These are phyloP conservation scores for Platerodrilus igneus DNA, from an alignment of 2,888 invertebrate genomes.

Conservation along the genomic window DNA sequence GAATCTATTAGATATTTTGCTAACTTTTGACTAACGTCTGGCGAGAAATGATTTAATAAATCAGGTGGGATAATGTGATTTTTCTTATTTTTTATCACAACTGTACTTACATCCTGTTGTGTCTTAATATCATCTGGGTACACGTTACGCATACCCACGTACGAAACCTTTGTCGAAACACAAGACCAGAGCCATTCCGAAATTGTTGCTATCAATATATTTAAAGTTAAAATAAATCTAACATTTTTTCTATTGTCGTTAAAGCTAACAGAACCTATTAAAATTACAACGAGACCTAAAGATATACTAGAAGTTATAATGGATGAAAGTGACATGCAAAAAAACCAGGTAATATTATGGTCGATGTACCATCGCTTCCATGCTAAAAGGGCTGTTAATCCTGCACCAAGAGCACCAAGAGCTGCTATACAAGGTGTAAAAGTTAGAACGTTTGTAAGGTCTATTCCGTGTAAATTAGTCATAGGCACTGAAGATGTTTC, in stretches of 20 bases:
- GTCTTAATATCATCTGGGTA: conserved; percentile 56
- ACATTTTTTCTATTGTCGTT: conserved; percentile 28
- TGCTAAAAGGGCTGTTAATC: conserved; percentile 56
- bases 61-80: conserved; percentile 52
- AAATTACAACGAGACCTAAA: too few species aligned
- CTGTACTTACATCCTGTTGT: conserved; percentile 53
- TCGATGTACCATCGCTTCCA: conserved; percentile 65
- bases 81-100: conserved; percentile 55
- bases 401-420: conserved; percentile 52
- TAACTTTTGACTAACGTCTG: conserved; percentile 51
- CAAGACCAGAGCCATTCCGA: conserved; percentile 59
- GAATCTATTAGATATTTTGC: conserved; percentile 54
- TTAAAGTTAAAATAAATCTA: conserved; percentile 52
- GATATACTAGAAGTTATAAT: conserved; percentile 50
- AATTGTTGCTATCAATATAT: conserved; percentile 56
- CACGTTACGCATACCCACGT: conserved; percentile 57
- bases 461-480: conserved; percentile 29
- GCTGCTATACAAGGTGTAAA: conserved; percentile 53
- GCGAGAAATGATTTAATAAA: conserved; percentile 54
- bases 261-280: conserved; percentile 22
- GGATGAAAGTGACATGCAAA: conserved; percentile 51
- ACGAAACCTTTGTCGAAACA: conserved; percentile 56
- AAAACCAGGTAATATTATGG: conserved; percentile 60
- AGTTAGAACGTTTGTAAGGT: conserved; percentile 39
- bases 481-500: conserved; percentile 12